Percentiles rank a stretch among this genome's conserved stretches.
Evolutionary conservation across 2,888 invertebrate genomes (phyloP).

Genomic region (Rhabditoides inermis): DNA sequence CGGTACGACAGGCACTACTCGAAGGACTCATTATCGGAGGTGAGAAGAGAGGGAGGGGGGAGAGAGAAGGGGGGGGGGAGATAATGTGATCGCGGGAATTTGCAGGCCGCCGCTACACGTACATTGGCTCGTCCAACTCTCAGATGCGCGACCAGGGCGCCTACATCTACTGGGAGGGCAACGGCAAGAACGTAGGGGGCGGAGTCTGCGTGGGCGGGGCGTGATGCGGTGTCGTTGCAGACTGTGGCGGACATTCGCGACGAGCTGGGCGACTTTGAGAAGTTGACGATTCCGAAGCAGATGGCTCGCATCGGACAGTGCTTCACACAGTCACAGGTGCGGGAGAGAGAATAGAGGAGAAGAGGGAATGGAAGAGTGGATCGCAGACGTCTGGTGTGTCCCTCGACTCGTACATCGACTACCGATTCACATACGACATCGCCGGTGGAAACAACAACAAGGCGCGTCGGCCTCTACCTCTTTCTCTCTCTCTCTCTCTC

Average conservation of each 20-base stretch:
- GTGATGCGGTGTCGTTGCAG: slow-evolving; percentile 29
- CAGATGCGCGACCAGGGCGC: slow-evolving; percentile 50
- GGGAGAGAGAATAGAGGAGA: too few species aligned
- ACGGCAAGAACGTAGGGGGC: not conserved
- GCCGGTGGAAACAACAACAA: slow-evolving; percentile 24
- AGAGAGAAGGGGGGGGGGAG: not conserved
- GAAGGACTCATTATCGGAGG: slow-evolving; percentile 37
- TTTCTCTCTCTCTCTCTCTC: too few species aligned
- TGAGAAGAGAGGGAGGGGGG: too few species aligned
- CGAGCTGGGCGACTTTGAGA: slow-evolving; percentile 23
- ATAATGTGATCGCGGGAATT: too few species aligned
- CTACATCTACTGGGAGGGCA: slow-evolving; percentile 30
- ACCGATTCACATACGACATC: slow-evolving; percentile 16
- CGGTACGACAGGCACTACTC: slow-evolving; percentile 24
- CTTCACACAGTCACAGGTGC: slow-evolving; percentile 47
- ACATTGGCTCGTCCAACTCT: slow-evolving; percentile 50
- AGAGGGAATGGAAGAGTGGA: slow-evolving; percentile 3
- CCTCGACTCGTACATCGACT: slow-evolving; percentile 11
- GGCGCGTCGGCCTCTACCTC: too few species aligned
- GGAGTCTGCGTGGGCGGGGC: not conserved
- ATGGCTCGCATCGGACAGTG: slow-evolving; percentile 53
- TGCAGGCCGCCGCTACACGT: slow-evolving; percentile 32
- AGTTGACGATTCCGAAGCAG: slow-evolving; percentile 49
- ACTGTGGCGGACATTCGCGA: slow-evolving; percentile 24
- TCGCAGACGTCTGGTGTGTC: too few species aligned